phyloP scores from a whole-genome alignment of 1,140 invertebrate genomes.

The Pseudomyrmex sp. region DNA sequence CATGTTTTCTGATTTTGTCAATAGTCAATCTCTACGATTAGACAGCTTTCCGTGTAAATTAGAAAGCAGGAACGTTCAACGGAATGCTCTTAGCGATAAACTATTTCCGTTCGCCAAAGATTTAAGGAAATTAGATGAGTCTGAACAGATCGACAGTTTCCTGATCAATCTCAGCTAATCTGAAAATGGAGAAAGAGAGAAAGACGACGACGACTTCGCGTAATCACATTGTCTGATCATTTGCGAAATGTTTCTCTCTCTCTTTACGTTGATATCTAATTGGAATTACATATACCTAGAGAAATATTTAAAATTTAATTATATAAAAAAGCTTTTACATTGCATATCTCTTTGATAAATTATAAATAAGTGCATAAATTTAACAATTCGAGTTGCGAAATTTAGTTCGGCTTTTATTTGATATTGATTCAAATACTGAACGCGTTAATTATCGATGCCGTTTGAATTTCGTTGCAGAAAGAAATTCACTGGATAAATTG shows the following conservation, averaged over 20 bases:
- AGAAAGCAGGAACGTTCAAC: conserved; percentile 33
- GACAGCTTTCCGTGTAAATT: conserved; percentile 28
- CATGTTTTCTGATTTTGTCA: conserved; percentile 18
- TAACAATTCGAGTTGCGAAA: background rate
- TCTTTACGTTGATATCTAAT: background rate
- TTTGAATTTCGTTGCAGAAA: conserved; percentile 39
- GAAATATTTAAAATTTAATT: conserved; percentile 20
- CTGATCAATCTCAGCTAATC: conserved; percentile 48
- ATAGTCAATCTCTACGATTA: conserved; percentile 51
- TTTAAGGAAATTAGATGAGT: conserved; percentile 54
- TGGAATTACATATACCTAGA: too few species aligned
- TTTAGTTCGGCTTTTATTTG: conserved; percentile 6
- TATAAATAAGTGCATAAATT: too few species aligned
- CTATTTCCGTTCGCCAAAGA: conserved; percentile 54
- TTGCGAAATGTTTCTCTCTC: conserved; percentile 13
- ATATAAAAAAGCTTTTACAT: background rate
- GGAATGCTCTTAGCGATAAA: conserved; percentile 33
- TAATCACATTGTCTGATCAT: conserved; percentile 35
- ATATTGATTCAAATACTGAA: conserved; percentile 42
- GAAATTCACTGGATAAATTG: conserved; percentile 45
- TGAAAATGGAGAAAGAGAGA: background rate
- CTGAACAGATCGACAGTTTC: conserved; percentile 44
- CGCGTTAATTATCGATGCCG: conserved; percentile 39
- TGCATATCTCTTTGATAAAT: too few species aligned
- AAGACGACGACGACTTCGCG: background rate